phyloP scores from a whole-genome alignment of 2,888 invertebrate species.

The Phortica okadai region DNA sequence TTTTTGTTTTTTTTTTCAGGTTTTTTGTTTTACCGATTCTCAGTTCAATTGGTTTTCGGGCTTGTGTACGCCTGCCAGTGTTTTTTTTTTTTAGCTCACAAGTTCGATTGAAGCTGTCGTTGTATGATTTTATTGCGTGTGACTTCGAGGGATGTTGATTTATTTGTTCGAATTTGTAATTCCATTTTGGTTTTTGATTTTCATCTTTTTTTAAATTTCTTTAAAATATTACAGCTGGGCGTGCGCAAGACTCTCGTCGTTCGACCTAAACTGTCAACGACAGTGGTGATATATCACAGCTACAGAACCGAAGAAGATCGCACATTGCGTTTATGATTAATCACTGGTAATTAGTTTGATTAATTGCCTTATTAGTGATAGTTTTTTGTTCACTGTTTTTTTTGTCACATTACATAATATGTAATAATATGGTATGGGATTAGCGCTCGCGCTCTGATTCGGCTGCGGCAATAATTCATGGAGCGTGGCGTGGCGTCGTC shows the following conservation, averaged over 20 bases:
- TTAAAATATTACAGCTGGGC: conserved; percentile 35
- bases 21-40: conserved; percentile 14
- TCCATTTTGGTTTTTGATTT: conserved; percentile 41
- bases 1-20: conserved; percentile 51
- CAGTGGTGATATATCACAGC: conserved; percentile 16
- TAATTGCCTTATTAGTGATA: conserved; percentile 68
- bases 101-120: background rate
- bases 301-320: background rate
- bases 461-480: conserved; percentile 27
- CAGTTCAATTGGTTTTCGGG: background rate
- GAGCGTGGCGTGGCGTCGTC: background rate
- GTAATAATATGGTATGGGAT: conserved; percentile 8
- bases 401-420: conserved; percentile 18
- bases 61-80: background rate
- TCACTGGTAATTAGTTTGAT: conserved; percentile 69
- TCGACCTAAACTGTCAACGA: conserved; percentile 54
- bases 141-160: conserved; percentile 50
- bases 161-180: conserved; percentile 59
- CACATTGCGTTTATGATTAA: conserved; percentile 60
- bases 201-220: conserved; percentile 41
- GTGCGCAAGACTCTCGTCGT: conserved; percentile 20
- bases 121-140: background rate
- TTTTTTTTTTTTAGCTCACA: background rate
- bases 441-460: conserved; percentile 7
- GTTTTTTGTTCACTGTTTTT: conserved; percentile 38